Evolutionary conservation across 2,113 vertebrate species (phyloP).

Genomic region (Symphodus melops): DNA sequence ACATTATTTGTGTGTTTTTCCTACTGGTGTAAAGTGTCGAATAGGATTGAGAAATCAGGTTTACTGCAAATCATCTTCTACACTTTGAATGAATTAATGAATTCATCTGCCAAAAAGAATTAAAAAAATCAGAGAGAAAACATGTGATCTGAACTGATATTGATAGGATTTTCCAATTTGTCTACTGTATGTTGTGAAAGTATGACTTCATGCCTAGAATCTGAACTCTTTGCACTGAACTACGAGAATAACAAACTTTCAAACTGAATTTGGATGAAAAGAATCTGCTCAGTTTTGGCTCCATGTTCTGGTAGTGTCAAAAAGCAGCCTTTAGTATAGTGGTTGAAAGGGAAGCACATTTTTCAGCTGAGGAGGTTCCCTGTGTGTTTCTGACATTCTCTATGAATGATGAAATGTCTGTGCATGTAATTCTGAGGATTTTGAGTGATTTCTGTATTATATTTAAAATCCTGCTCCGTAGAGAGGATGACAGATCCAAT

Average conservation of each 20-base stretch:
- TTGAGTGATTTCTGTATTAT: constrained; percentile 62
- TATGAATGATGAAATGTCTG: constrained; percentile 14
- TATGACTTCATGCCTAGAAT: not conserved
- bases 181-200: constrained; percentile 6
- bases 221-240: not conserved
- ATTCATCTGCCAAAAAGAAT: not conserved
- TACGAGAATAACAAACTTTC: not conserved
- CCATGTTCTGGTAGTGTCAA: not conserved
- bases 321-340: not conserved
- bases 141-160: constrained; percentile 31
- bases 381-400: not conserved
- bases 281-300: constrained; percentile 12
- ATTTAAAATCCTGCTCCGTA: constrained; percentile 43
- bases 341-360: not conserved
- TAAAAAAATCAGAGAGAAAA: too few relatives aligned
- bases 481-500: constrained; percentile 63
- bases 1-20: too few relatives aligned
- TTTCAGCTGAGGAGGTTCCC: not conserved
- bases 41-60: not conserved
- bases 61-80: not conserved
- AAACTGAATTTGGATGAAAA: not conserved
- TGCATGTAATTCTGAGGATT: constrained; percentile 62
- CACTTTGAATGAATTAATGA: not conserved
- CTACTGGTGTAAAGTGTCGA: not conserved
- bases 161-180: constrained; percentile 35